phyloP scores from a whole-genome alignment of 2,888 invertebrate genomes.

The Melikaiella ostensackeni region DNA sequence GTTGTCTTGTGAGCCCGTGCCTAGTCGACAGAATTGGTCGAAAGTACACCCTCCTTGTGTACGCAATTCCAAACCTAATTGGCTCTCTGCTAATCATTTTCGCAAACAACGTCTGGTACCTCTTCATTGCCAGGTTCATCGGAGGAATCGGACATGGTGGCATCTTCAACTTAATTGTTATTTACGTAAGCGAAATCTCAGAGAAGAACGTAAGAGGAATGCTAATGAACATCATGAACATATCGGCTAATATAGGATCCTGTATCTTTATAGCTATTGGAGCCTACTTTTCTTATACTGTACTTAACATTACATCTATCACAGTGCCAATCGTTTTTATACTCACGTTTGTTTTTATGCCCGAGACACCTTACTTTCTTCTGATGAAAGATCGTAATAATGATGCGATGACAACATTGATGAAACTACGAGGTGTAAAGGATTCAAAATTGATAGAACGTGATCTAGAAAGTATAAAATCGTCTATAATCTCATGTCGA shows the following conservation, averaged over 20 bases:
- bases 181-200: slow-evolving; percentile 82
- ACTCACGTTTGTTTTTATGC: slow-evolving; percentile 81
- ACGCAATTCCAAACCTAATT: slow-evolving; percentile 65
- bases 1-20: slow-evolving; percentile 64
- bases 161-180: slow-evolving; percentile 78
- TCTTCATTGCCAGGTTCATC: slow-evolving; percentile 76
- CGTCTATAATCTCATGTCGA: too few relatives aligned
- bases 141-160: slow-evolving; percentile 78
- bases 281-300: slow-evolving; percentile 77
- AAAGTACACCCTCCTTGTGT: slow-evolving; percentile 64
- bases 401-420: slow-evolving; percentile 79
- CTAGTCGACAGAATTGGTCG: slow-evolving; percentile 67
- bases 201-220: slow-evolving; percentile 80
- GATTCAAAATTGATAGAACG: slow-evolving; percentile 54
- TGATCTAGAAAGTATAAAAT: slow-evolving; percentile 55
- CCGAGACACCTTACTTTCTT: slow-evolving; percentile 83
- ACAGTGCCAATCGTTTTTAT: slow-evolving; percentile 80
- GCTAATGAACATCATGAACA: slow-evolving; percentile 79
- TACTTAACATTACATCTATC: slow-evolving; percentile 79
- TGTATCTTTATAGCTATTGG: slow-evolving; percentile 73
- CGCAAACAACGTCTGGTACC: slow-evolving; percentile 59
- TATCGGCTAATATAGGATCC: slow-evolving; percentile 77
- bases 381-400: slow-evolving; percentile 79
- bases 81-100: slow-evolving; percentile 68
- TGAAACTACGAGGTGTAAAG: slow-evolving; percentile 78